Conservation (phyloP, 2,113 vertebrate species). For the Paramisgurnus dabryanus region DNA sequence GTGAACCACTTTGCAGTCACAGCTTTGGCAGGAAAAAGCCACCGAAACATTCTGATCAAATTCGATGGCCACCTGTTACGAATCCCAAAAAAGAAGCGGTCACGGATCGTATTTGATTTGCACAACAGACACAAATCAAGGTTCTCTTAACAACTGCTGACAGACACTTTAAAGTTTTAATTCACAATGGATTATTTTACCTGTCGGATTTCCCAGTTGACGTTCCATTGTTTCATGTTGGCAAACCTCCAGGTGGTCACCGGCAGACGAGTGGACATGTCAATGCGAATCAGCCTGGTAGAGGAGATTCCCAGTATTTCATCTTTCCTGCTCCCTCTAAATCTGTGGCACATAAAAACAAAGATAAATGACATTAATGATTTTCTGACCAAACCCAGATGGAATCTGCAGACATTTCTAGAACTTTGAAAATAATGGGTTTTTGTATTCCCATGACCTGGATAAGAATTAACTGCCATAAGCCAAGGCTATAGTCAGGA, state of each 20-base stretch:
- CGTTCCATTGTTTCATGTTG: slow-evolving; percentile 99
- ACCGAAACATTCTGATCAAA: slow-evolving; percentile 91
- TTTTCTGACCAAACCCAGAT: too few species aligned
- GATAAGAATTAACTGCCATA: too few species aligned
- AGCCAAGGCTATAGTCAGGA: too few species aligned
- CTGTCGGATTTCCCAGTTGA: slow-evolving; percentile 98
- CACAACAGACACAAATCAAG: neutral
- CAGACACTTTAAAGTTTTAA: neutral
- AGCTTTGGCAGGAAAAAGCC: slow-evolving; percentile 88
- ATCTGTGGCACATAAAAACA: slow-evolving; percentile 72
- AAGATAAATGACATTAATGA: neutral
- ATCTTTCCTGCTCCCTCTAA: slow-evolving; percentile 92
- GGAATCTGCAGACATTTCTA: too few species aligned
- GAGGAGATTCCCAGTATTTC: slow-evolving; percentile 96
- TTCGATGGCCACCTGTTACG: slow-evolving; percentile 88
- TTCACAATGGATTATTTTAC: slow-evolving; percentile 60
- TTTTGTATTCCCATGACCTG: too few species aligned
- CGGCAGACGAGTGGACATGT: slow-evolving; percentile 84
- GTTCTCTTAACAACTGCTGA: neutral
- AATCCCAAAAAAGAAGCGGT: neutral
- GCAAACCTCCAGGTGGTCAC: slow-evolving; percentile 94
- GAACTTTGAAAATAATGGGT: neutral
- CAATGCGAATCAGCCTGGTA: slow-evolving; percentile 92
- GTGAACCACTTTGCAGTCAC: slow-evolving; percentile 93
- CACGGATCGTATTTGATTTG: neutral